phyloP scores from a whole-genome alignment of 2,888 invertebrate genomes.

The Caenorhabditis macrosperma region DNA sequence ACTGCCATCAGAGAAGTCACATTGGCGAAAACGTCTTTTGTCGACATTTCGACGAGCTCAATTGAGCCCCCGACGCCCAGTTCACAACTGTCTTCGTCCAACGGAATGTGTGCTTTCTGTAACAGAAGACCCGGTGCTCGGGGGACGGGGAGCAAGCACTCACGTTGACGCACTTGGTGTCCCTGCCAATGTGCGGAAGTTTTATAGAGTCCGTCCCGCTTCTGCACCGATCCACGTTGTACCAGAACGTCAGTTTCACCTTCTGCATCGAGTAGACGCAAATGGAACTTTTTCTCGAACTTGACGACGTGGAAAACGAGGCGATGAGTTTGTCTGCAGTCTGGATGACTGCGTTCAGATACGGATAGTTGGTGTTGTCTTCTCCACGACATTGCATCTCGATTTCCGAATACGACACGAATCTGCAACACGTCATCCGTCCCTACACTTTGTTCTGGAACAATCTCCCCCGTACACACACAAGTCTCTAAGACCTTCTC shows the following conservation, averaged over 20 bases:
- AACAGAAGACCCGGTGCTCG: constrained; percentile 21
- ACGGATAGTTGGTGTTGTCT: constrained; percentile 57
- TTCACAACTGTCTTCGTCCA: constrained; percentile 78
- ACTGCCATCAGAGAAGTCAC: constrained; percentile 51
- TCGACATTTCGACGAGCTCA: constrained; percentile 71
- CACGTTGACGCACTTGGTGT: constrained; percentile 79
- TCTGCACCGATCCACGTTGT: constrained; percentile 81
- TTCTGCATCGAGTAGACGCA: constrained; percentile 81
- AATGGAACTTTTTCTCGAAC: constrained; percentile 74
- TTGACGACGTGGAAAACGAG: constrained; percentile 60
- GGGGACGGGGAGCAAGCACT: constrained; percentile 32
- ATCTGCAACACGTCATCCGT: constrained; percentile 67
- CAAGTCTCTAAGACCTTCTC: constrained; percentile 1
- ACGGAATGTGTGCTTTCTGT: constrained; percentile 77
- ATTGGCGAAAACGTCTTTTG: constrained; percentile 34
- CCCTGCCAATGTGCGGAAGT: constrained; percentile 81
- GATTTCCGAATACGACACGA: constrained; percentile 83
- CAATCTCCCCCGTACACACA: neutral
- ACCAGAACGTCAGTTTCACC: constrained; percentile 80
- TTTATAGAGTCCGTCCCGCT: constrained; percentile 81
- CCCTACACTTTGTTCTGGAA: neutral
- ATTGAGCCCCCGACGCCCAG: constrained; percentile 79
- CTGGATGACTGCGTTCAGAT: constrained; percentile 28
- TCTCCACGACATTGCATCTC: constrained; percentile 80
- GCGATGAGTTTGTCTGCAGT: constrained; percentile 51